Base-by-base conservation (phyloP, 2,797 vertebrate species). In the Corythornis leucogaster region DNA sequence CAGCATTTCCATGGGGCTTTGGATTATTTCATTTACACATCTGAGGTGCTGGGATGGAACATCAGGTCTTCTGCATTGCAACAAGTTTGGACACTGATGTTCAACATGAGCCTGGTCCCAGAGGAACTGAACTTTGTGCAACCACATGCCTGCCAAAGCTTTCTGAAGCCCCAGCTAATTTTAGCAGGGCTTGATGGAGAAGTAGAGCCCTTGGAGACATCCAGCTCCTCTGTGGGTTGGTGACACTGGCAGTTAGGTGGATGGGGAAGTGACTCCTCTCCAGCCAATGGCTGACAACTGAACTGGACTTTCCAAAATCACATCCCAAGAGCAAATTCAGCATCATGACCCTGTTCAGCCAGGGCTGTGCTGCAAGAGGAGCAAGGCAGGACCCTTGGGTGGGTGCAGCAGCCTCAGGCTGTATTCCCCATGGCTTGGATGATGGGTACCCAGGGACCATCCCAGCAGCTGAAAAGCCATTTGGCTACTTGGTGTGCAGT, bases 321-420 rank as follows among this genome's bases (percentile, higher is more conserved):
- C 53, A 64, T 45, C 18, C 31, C 25, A 24, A 33, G 33, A 0
- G 2, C 50, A 69, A 74, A 28, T 6, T 30, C 1, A 2, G 9
- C 0, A 2, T 30, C 40, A 40, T 8, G 61, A 63, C 16, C 22
- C 62, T 5, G 3, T 48, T 8, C 33, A 68, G 42, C 15, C 35
- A 20, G 35, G 17, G 21, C 12, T 2, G 5, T 35, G 53, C 46
- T 58, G 48, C 38, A 54, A 76, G 46, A 62, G 14, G 16, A 90
- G 69, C 22, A 51, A 80, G 64, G 61, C 66, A 77, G 57, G 35
- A 80, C 6, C 6, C 28, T 25, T 10, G 0, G 0, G n/a, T 1
- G 3, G 19, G 24, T n/a, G 63, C 54, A 48, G 62, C 25, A 19
- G 38, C 53, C 61, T 46, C 35, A 21, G 30, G 31, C 76, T 68